Conservation (phyloP, 2,888 invertebrate genomes). For the Drosophila mercatorum region DNA sequence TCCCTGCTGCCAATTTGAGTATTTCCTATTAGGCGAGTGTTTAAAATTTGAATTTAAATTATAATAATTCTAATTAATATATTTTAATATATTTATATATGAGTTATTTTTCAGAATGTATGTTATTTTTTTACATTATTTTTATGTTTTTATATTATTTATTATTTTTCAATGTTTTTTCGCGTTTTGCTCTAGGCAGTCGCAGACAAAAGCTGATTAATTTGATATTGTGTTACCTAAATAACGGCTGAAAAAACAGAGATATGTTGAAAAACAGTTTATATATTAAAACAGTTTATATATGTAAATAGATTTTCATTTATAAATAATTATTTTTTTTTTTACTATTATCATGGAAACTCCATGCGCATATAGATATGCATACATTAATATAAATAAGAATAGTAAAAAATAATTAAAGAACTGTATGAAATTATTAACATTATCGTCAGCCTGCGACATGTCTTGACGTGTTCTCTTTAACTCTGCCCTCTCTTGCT, state of each 20-base stretch:
- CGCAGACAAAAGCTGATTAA: conserved; percentile 45
- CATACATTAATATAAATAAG: too few species aligned
- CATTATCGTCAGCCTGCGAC: not conserved
- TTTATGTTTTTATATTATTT: not conserved
- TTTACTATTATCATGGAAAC: too few species aligned
- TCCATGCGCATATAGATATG: too few species aligned
- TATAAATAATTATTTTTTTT: too few species aligned
- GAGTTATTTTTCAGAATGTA: not conserved
- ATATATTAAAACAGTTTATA: not conserved
- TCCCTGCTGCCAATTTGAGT: conserved; percentile 18
- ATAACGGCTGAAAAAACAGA: conserved; percentile 27
- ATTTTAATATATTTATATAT: too few species aligned
- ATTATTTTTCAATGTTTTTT: not conserved
- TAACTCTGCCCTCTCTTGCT: too few species aligned
- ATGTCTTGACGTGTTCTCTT: not conserved
- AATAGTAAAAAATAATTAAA: too few species aligned
- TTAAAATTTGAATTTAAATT: not conserved
- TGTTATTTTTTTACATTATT: not conserved
- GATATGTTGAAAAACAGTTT: not conserved
- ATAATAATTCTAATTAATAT: not conserved
- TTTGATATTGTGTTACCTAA: not conserved
- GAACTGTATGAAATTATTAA: not conserved
- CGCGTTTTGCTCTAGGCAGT: not conserved
- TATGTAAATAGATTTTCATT: not conserved
- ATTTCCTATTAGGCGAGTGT: not conserved